These are phyloP conservation scores for Lasius platythorax DNA, from an alignment of 2,888 invertebrate species.

Conservation along the genomic window DNA sequence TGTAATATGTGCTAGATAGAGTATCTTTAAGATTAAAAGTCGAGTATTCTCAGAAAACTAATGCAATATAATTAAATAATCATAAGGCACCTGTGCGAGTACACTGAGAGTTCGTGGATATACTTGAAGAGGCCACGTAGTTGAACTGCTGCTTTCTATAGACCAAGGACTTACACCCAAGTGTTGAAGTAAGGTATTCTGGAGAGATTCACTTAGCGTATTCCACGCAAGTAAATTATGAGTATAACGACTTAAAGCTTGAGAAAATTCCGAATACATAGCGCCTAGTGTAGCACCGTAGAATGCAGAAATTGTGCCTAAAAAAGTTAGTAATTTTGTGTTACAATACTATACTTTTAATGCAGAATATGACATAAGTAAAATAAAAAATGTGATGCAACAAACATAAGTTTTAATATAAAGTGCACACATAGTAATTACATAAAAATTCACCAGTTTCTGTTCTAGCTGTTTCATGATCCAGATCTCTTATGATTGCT, in stretches of 20 bases:
- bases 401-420: background rate
- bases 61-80: background rate
- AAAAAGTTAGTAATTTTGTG: conserved; percentile 53
- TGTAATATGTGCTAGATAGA: conserved; percentile 46
- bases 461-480: conserved; percentile 94
- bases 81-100: conserved; percentile 90
- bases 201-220: conserved; percentile 89
- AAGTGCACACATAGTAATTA: conserved; percentile 60
- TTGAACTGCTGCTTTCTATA: conserved; percentile 87
- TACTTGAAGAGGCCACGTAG: conserved; percentile 92
- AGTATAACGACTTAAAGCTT: conserved; percentile 92
- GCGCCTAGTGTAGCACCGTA: conserved; percentile 91
- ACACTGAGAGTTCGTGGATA: conserved; percentile 92
- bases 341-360: conserved; percentile 19
- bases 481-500: conserved; percentile 95
- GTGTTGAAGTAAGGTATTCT: conserved; percentile 91
- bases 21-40: conserved; percentile 11
- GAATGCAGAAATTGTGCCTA: conserved; percentile 91
- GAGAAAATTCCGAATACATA: conserved; percentile 92
- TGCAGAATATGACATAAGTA: background rate
- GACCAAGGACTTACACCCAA: conserved; percentile 92
- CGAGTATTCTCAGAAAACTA: conserved; percentile 18
- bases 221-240: conserved; percentile 92
- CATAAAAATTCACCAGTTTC: conserved; percentile 88
- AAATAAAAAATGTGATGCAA: conserved; percentile 1